Conservation (phyloP, 2,888 invertebrate genomes). For the Lepas anatifera region DNA sequence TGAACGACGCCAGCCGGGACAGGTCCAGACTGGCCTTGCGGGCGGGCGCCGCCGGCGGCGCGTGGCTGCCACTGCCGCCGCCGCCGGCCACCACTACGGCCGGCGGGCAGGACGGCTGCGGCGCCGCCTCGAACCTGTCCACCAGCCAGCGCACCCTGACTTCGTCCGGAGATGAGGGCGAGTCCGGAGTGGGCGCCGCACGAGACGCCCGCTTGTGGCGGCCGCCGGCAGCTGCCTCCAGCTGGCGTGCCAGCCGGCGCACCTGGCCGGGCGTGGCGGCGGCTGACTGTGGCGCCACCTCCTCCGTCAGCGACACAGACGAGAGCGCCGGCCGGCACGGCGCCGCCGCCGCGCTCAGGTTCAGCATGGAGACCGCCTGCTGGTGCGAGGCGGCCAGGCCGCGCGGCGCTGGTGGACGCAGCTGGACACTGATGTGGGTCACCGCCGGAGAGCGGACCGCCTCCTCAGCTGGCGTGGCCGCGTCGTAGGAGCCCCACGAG, state of each 20-base stretch:
- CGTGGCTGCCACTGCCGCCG: conserved; percentile 48
- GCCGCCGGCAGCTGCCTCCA: conserved; percentile 8
- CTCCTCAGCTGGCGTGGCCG: conserved; percentile 65
- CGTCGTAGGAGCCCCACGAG: conserved; percentile 66
- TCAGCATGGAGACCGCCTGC: not conserved
- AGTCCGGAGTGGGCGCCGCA: conserved; percentile 24
- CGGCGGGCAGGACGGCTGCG: not conserved
- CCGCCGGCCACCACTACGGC: conserved; percentile 32
- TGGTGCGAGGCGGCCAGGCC: conserved; percentile 18
- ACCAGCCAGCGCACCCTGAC: conserved; percentile 41
- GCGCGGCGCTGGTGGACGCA: not conserved
- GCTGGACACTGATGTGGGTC: not conserved
- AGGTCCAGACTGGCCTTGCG: conserved; percentile 33
- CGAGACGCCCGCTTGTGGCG: conserved; percentile 20
- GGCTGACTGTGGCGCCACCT: conserved; percentile 5
- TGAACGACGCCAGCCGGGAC: conserved; percentile 12
- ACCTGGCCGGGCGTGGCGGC: not conserved
- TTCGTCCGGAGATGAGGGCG: conserved; percentile 25
- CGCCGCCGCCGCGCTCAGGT: not conserved
- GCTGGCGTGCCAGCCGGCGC: not conserved
- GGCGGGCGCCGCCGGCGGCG: conserved; percentile 31
- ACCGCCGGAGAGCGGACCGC: conserved; percentile 29
- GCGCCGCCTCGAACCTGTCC: conserved; percentile 16
- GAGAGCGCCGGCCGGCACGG: conserved; percentile 32
- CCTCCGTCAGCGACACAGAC: conserved; percentile 26